Percentiles rank a stretch among this genome's conserved stretches.
Conservation (phyloP, 2,797 vertebrate species). For the Gallirallus australis region DNA sequence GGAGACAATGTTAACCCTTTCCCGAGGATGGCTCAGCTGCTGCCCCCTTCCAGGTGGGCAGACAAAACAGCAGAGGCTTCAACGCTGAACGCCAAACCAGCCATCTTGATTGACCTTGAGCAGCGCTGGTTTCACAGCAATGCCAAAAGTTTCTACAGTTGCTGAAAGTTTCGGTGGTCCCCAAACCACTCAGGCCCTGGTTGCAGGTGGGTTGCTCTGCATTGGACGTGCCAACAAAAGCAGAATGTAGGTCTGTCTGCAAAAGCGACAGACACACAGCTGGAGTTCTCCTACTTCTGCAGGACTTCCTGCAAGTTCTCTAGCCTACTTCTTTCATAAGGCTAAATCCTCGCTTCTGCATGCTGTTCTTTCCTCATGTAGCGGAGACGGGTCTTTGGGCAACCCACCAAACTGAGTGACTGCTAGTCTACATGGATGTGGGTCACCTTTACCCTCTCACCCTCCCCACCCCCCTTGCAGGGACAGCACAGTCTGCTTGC, state of each 20-base stretch:
- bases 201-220: neutral
- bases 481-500: neutral
- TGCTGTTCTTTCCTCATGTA: neutral
- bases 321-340: neutral
- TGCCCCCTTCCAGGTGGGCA: neutral
- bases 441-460: neutral
- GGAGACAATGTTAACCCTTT: constrained; percentile 48
- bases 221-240: neutral
- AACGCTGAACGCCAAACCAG: neutral
- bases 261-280: neutral
- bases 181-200: neutral
- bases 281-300: neutral
- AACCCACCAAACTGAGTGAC: neutral
- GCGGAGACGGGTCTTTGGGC: neutral
- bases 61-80: neutral
- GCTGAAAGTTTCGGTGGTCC: neutral
- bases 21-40: neutral
- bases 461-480: neutral
- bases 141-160: neutral
- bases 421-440: neutral
- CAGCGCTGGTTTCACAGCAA: neutral
- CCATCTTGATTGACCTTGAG: neutral
- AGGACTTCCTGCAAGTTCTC: neutral
- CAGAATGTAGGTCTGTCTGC: neutral
- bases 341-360: neutral